Percentiles rank a stretch among this genome's conserved stretches.
phyloP scores from a whole-genome alignment of 2,113 vertebrate genomes.

The Ailurus styani region DNA sequence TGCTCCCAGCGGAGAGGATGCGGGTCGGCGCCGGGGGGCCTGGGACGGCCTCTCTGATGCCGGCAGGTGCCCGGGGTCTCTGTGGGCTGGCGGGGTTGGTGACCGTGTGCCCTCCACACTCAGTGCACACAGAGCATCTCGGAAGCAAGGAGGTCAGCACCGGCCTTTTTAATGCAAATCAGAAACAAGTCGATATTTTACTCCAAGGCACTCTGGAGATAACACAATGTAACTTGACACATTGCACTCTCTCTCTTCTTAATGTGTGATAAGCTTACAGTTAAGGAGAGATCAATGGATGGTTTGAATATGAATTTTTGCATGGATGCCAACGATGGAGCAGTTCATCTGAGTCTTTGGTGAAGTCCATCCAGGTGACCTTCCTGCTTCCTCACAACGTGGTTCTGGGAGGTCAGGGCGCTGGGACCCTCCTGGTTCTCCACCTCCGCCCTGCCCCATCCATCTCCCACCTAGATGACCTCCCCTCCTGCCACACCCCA shows the following conservation, averaged over 20 bases:
- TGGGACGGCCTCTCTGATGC: fast-evolving
- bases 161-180: not conserved
- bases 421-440: not conserved
- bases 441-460: fast-evolving
- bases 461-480: not conserved
- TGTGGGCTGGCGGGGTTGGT: fast-evolving
- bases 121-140: fast-evolving
- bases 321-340: fast-evolving
- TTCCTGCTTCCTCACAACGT: too few species aligned
- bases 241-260: not conserved
- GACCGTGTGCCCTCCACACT: fast-evolving
- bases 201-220: not conserved
- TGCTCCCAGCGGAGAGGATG: not conserved
- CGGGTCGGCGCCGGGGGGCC: not conserved
- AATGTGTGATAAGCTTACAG: not conserved
- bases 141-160: not conserved
- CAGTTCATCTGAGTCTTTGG: not conserved
- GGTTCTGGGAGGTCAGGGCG: not conserved
- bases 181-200: too few species aligned
- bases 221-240: fast-evolving
- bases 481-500: fast-evolving
- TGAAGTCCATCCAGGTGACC: fast-evolving
- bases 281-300: not conserved
- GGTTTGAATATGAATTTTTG: not conserved
- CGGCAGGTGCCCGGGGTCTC: fast-evolving